Percentiles rank a stretch among this genome's conserved stretches.
Conservation (phyloP, 2,888 invertebrate genomes). For the Boloria selene region DNA sequence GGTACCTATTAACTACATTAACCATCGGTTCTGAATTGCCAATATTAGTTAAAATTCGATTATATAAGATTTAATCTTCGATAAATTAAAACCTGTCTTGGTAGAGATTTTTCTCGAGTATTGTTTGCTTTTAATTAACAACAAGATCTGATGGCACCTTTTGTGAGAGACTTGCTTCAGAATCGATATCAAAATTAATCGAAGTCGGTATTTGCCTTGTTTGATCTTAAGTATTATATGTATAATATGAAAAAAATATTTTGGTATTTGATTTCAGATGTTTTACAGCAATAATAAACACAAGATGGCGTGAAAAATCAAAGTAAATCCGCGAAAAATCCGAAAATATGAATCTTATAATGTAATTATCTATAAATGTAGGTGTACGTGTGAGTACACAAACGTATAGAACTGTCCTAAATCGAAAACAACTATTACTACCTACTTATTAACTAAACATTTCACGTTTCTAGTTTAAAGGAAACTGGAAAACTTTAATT, state of each 20-base stretch:
- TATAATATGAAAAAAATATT: not conserved
- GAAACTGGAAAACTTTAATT: slow-evolving; percentile 6
- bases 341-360: too few relatives aligned
- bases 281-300: too few relatives aligned
- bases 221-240: not conserved
- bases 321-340: too few relatives aligned
- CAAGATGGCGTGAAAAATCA: too few relatives aligned
- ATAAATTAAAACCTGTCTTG: slow-evolving; percentile 36
- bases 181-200: slow-evolving; percentile 36
- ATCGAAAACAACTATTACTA: not conserved
- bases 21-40: slow-evolving; percentile 15
- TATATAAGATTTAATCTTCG: slow-evolving; percentile 34
- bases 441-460: not conserved
- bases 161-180: slow-evolving; percentile 26
- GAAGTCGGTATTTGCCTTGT: slow-evolving; percentile 8
- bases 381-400: too few relatives aligned
- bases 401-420: not conserved
- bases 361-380: too few relatives aligned
- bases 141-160: slow-evolving; percentile 31
- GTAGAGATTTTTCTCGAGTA: slow-evolving; percentile 35
- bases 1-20: not conserved
- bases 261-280: too few relatives aligned
- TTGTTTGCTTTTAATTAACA: slow-evolving; percentile 46
- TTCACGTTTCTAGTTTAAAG: not conserved
- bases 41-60: slow-evolving; percentile 33